phyloP scores from a whole-genome alignment of 2,888 invertebrate species.

The Piscicola geometra region DNA sequence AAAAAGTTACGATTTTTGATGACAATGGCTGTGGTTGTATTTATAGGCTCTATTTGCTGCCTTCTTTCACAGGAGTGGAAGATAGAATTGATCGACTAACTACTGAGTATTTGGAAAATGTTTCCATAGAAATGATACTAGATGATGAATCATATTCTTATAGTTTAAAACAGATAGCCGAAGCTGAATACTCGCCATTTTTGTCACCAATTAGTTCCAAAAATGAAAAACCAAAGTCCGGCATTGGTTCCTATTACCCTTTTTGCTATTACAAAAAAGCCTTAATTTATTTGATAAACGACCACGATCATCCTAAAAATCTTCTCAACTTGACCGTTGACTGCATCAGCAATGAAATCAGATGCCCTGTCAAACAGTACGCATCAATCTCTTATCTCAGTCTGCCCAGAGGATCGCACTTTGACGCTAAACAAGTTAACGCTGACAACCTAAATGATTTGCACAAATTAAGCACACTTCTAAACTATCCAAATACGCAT shows the following conservation, averaged over 20 bases:
- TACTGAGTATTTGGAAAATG: slow-evolving; percentile 28
- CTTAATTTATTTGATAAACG: slow-evolving; percentile 37
- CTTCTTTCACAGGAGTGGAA: slow-evolving; percentile 34
- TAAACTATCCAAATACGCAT: slow-evolving; percentile 33
- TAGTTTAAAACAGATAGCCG: slow-evolving; percentile 40
- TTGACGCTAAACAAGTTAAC: slow-evolving; percentile 13
- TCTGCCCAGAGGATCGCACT: slow-evolving; percentile 32
- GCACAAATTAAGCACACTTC: slow-evolving; percentile 2
- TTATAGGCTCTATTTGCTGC: slow-evolving; percentile 42
- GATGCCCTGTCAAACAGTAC: slow-evolving; percentile 43
- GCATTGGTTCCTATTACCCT: slow-evolving; percentile 42
- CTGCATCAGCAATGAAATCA: slow-evolving; percentile 40
- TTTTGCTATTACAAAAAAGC: slow-evolving; percentile 41
- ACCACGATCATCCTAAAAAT: slow-evolving; percentile 36
- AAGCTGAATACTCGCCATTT: slow-evolving; percentile 41
- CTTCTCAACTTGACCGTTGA: slow-evolving; percentile 41
- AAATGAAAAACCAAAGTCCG: slow-evolving; percentile 40
- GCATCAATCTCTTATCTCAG: slow-evolving; percentile 42
- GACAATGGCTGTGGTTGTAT: slow-evolving; percentile 44
- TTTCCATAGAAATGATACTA: slow-evolving; percentile 34
- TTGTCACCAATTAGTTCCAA: slow-evolving; percentile 41
- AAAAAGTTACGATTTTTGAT: slow-evolving; percentile 42
- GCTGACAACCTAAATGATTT: slow-evolving; percentile 7
- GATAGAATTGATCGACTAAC: slow-evolving; percentile 36
- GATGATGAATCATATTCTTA: slow-evolving; percentile 38